These are phyloP conservation scores for Cyclophora albipunctata DNA, from an alignment of 2,888 invertebrate species.

Conservation along the genomic window DNA sequence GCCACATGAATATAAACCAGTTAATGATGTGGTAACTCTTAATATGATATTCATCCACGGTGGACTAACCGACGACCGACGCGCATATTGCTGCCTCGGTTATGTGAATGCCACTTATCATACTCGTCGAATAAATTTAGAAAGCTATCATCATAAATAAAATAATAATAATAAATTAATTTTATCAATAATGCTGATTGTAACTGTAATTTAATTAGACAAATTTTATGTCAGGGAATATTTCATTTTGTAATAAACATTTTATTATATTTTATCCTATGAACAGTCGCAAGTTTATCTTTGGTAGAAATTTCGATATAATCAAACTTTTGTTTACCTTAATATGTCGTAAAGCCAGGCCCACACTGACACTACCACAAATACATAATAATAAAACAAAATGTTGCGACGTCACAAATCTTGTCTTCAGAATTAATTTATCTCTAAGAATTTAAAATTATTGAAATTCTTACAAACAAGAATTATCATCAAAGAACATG, in stretches of 20 bases:
- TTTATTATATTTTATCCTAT: too few relatives aligned
- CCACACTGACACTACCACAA: too few relatives aligned
- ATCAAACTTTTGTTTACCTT: too few relatives aligned
- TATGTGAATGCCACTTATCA: slow-evolving; percentile 39
- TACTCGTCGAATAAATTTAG: slow-evolving; percentile 45
- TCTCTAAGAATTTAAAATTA: too few relatives aligned
- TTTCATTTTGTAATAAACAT: slow-evolving; percentile 17
- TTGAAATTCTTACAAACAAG: too few relatives aligned
- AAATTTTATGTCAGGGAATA: slow-evolving; percentile 20
- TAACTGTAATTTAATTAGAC: slow-evolving; percentile 28
- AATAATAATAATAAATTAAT: slow-evolving; percentile 35
- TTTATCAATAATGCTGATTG: slow-evolving; percentile 28
- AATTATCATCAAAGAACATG: too few relatives aligned
- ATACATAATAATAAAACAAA: too few relatives aligned
- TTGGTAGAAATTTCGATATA: too few relatives aligned
- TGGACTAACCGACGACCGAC: slow-evolving; percentile 29
- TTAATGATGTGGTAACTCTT: slow-evolving; percentile 48
- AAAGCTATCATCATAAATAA: slow-evolving; percentile 44
- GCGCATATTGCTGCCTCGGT: slow-evolving; percentile 32
- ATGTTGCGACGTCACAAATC: too few relatives aligned
- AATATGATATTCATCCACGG: slow-evolving; percentile 40
- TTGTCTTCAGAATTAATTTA: too few relatives aligned
- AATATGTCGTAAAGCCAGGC: too few relatives aligned
- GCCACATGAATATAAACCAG: slow-evolving; percentile 44
- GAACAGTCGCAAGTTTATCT: neutral